Conservation (phyloP, 2,888 invertebrate genomes). For the Pristionchus japonicus region DNA sequence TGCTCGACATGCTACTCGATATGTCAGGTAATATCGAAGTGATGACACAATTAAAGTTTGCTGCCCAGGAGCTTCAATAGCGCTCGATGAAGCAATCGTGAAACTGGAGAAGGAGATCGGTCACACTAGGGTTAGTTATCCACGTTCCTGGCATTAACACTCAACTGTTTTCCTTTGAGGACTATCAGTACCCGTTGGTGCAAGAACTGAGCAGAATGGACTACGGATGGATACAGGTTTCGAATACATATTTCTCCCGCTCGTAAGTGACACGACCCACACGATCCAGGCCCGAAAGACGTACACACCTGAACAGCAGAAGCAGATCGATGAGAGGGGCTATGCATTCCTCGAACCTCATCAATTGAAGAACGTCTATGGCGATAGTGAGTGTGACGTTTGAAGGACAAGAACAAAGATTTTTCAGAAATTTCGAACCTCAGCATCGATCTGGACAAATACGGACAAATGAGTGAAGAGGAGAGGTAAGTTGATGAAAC, state of each 20-base stretch:
- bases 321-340: constrained; percentile 57
- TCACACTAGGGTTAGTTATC: constrained; percentile 42
- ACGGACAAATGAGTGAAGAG: constrained; percentile 41
- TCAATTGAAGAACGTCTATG: constrained; percentile 60
- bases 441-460: constrained; percentile 39
- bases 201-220: constrained; percentile 60
- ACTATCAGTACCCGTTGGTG: constrained; percentile 63
- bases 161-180: constrained; percentile 13
- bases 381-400: constrained; percentile 46
- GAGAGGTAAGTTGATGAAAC: background rate
- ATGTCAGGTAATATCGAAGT: constrained; percentile 41
- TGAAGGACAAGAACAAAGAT: constrained; percentile 44
- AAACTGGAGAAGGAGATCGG: constrained; percentile 49
- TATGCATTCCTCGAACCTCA: constrained; percentile 59
- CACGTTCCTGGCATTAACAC: too few species aligned
- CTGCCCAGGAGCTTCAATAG: constrained; percentile 42
- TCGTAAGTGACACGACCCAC: too few species aligned
- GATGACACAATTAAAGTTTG: background rate
- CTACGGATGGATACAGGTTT: constrained; percentile 56
- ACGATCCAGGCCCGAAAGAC: constrained; percentile 18
- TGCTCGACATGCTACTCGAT: constrained; percentile 61
- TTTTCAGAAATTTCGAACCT: constrained; percentile 17
- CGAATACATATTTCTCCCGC: background rate
- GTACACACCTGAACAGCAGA: constrained; percentile 54
- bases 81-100: constrained; percentile 47